Percentiles rank a stretch among this genome's conserved stretches.
phyloP scores from a whole-genome alignment of 2,888 invertebrate species.

The Mylabris sibirica region DNA sequence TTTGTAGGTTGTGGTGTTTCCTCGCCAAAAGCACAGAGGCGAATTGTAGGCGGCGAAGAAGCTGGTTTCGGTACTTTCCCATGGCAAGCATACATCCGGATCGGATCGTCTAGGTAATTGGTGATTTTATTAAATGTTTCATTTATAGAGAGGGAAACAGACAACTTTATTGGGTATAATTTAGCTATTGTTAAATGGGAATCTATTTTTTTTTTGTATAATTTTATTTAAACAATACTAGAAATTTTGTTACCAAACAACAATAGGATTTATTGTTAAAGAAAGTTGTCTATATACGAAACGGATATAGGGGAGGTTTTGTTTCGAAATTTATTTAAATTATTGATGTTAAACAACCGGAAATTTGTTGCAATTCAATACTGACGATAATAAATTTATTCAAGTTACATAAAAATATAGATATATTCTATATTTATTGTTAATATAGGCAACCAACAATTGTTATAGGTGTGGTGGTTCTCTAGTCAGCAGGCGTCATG shows the following conservation, averaged over 20 bases:
- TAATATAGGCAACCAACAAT: conserved; percentile 21
- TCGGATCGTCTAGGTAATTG: conserved; percentile 82
- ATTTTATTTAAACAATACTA: not conserved
- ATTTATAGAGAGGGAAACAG: not conserved
- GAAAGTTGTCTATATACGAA: not conserved
- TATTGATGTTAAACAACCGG: not conserved
- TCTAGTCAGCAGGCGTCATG: conserved; percentile 87
- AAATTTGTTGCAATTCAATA: not conserved
- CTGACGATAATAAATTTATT: not conserved
- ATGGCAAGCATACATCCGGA: conserved; percentile 95
- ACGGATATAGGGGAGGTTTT: not conserved
- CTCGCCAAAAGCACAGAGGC: conserved; percentile 81
- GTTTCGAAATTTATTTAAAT: not conserved
- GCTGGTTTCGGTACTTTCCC: conserved; percentile 94
- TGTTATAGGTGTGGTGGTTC: conserved; percentile 86
- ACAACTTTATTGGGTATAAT: not conserved
- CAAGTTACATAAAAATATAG: not conserved
- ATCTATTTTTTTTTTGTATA: not conserved
- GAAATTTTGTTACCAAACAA: not conserved
- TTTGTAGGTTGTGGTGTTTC: conserved; percentile 88
- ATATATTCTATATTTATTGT: too few species aligned
- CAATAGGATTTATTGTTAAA: not conserved
- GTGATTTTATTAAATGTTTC: not conserved
- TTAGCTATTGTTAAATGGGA: not conserved
- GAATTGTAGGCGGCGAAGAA: conserved; percentile 93